Evolutionary conservation across 1,140 invertebrate species (phyloP).

Genomic region (Drosophila setifemur): DNA sequence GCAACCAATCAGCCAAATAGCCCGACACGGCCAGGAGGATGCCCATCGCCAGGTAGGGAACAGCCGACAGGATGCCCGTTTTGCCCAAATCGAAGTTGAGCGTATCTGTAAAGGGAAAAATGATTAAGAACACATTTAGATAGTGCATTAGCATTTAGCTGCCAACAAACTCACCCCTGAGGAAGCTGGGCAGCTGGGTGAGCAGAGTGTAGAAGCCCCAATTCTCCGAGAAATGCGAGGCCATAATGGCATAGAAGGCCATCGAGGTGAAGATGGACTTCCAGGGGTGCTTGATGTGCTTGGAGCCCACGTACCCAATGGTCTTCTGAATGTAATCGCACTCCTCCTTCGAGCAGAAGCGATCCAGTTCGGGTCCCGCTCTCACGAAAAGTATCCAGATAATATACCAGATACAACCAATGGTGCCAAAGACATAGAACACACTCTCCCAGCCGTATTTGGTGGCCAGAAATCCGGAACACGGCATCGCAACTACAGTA

Average conservation of each 20-base stretch:
- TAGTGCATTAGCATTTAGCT: too few relatives aligned
- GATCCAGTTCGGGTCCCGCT: slow-evolving; percentile 90
- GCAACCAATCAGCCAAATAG: slow-evolving; percentile 90
- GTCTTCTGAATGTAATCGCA: slow-evolving; percentile 88
- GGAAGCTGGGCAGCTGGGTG: slow-evolving; percentile 94
- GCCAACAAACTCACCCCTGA: slow-evolving; percentile 90
- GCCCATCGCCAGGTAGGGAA: slow-evolving; percentile 94
- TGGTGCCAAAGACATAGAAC: slow-evolving; percentile 93
- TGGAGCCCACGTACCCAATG: slow-evolving; percentile 66
- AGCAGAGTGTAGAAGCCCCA: slow-evolving; percentile 98
- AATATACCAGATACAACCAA: slow-evolving; percentile 88
- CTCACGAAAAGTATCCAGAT: slow-evolving; percentile 88
- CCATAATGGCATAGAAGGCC: slow-evolving; percentile 95
- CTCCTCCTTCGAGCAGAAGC: slow-evolving; percentile 88
- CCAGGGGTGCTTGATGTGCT: slow-evolving; percentile 89
- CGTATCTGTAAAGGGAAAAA: slow-evolving; percentile 84
- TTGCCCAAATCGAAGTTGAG: slow-evolving; percentile 88
- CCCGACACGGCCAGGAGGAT: slow-evolving; percentile 90
- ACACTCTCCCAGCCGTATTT: slow-evolving; percentile 92
- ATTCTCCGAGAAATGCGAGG: slow-evolving; percentile 96
- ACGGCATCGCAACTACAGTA: slow-evolving; percentile 90
- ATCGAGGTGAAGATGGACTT: slow-evolving; percentile 90
- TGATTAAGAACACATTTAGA: background rate
- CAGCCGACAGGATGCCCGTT: slow-evolving; percentile 90
- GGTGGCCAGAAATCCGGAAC: slow-evolving; percentile 88